Base-by-base conservation (phyloP, 2,888 invertebrate genomes). In the Pediacus dermestoides region DNA sequence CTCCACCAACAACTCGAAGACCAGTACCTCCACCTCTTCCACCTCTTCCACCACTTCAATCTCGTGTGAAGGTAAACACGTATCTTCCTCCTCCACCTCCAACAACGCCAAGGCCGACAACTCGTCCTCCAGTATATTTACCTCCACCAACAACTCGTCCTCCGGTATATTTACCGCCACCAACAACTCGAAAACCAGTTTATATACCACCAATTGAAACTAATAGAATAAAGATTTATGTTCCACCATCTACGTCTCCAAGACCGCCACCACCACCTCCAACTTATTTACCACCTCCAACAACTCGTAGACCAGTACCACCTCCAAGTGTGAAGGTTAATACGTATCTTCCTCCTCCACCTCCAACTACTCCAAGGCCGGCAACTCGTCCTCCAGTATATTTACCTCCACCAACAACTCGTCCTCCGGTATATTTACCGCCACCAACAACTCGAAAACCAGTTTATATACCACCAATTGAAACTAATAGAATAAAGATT, bases 11-110 rank as follows among this genome's bases (percentile, higher is more conserved):
- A 6, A 18, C 18, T 6, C 18, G 18, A 6, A 18, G 18, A 7
- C 28, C 34, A 14, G 3, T 13, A 22, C 10, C 21, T 11, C 18
- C 12, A 10, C 33, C 33, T 4, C n/a, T 23, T 22, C 9, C 16
- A 3, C 16, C 8, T n/a, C 9, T 16, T 7, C 33, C 33, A 21
- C 34, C 34, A 23, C 2, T 6, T n/a, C 15, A 9, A 16, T 12
- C 21, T 3, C 18, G 18, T 6, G 18, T 18, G 18, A 6, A 4
- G 18, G 6, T 4, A 18, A 18, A 18, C 18, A 18, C 18, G 4
- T 18, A 18, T 8, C 4, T 18, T 6, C 18, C 18, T 6, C 18
- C 18, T 18, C 6, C 8, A 18, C 8, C 18, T 18, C 4, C 18
- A 6, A 18, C 18, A 18, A 18, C 18, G 4, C 18, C 18, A 18